Evolutionary conservation across 2,113 vertebrate genomes (phyloP).

Genomic region (Vireo altiloquus): DNA sequence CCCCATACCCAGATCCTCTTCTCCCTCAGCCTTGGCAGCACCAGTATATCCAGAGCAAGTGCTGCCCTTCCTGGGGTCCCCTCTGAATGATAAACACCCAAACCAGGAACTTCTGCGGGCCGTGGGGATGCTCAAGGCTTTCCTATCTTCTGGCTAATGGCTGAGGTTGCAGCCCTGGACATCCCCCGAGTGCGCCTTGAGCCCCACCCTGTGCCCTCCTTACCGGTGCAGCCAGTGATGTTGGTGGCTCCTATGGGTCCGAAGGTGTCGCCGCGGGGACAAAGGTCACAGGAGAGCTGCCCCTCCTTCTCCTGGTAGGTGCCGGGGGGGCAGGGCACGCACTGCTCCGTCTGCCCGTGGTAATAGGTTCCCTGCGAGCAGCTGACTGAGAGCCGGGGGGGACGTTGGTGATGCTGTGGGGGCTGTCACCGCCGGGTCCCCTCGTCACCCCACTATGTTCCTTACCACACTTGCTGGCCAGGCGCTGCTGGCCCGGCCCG

Average conservation of each 20-base stretch:
- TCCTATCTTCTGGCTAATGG: background rate
- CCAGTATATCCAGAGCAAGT: background rate
- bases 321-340: conserved; percentile 88
- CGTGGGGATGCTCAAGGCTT: background rate
- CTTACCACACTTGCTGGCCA: conserved; percentile 93
- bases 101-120: background rate
- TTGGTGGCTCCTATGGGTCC: conserved; percentile 89
- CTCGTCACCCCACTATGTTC: background rate
- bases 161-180: background rate
- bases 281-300: conserved; percentile 96
- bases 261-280: conserved; percentile 91
- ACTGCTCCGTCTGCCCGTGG: conserved; percentile 94
- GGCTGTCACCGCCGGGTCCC: background rate
- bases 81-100: background rate
- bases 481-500: conserved; percentile 84
- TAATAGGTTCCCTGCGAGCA: conserved; percentile 94
- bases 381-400: conserved; percentile 90
- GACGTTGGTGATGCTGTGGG: conserved; percentile 27
- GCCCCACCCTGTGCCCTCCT: background rate
- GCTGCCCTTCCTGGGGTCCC: background rate
- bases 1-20: background rate
- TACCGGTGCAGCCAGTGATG: conserved; percentile 91
- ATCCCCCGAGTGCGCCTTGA: accelerated
- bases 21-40: background rate
- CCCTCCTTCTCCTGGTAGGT: conserved; percentile 98